Percentiles rank a stretch among this genome's conserved stretches.
Conservation (phyloP, 2,888 invertebrate genomes). For the Epirrita christyi region DNA sequence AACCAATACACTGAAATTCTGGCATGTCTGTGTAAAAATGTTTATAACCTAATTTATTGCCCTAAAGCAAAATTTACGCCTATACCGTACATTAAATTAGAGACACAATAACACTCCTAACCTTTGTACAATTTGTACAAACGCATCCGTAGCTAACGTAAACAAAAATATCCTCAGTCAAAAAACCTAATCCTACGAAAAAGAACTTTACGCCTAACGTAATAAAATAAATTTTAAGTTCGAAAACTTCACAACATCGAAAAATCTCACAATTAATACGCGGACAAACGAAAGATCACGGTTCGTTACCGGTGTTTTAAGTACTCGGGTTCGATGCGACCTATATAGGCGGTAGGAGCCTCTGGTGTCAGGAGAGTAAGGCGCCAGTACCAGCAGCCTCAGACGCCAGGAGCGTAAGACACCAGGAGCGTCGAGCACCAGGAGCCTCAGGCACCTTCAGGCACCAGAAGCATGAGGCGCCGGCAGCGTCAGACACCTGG, state of each 20-base stretch:
- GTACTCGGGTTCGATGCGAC: constrained; percentile 19
- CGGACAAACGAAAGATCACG: constrained; percentile 59
- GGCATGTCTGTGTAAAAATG: constrained; percentile 74
- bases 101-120: constrained; percentile 74
- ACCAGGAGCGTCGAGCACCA: no score
- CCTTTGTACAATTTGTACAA: constrained; percentile 81
- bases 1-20: constrained; percentile 80
- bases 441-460: no score
- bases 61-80: constrained; percentile 71
- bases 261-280: constrained; percentile 61
- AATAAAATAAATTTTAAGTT: constrained; percentile 46
- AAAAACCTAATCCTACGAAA: constrained; percentile 59
- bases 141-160: constrained; percentile 65
- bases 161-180: constrained; percentile 64
- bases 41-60: constrained; percentile 71
- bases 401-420: no score
- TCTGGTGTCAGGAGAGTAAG: no score
- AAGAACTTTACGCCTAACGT: constrained; percentile 45
- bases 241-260: constrained; percentile 57
- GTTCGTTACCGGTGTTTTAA: constrained; percentile 40
- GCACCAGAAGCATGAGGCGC: no score
- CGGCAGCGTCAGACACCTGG: no score
- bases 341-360: no score
- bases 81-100: constrained; percentile 79
- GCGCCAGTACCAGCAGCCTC: no score